Evolutionary conservation across 2,888 invertebrate genomes (phyloP).

Genomic region (Flabesymbios commensalis): DNA sequence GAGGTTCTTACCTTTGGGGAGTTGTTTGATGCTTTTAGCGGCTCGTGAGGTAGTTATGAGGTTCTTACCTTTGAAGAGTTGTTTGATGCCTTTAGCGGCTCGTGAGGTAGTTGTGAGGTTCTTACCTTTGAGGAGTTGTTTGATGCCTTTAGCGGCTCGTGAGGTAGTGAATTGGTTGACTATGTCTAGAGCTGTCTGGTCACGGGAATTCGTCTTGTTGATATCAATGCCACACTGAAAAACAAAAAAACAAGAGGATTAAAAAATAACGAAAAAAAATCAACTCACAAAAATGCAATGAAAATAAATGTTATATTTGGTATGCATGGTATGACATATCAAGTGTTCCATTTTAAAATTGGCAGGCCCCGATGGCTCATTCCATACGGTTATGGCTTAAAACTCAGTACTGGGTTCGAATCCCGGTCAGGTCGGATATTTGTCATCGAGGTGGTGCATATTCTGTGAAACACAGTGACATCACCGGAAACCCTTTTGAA

Average conservation of each 20-base stretch:
- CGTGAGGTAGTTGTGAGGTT: conserved; percentile 59
- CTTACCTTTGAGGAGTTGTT: conserved; percentile 63
- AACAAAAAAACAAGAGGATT: too few relatives aligned
- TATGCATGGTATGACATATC: too few relatives aligned
- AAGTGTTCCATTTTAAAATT: too few relatives aligned
- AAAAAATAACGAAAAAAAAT: background rate
- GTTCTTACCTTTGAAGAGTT: conserved; percentile 62
- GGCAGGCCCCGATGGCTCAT: too few relatives aligned
- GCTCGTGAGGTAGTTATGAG: conserved; percentile 56
- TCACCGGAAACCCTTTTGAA: too few relatives aligned
- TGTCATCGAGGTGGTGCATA: too few relatives aligned
- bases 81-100: conserved; percentile 62
- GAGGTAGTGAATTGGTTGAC: conserved; percentile 62
- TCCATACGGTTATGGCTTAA: too few relatives aligned
- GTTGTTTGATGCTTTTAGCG: conserved; percentile 62
- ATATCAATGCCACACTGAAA: conserved; percentile 63
- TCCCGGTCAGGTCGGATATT: too few relatives aligned
- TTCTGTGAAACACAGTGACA: too few relatives aligned
- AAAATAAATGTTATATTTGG: too few relatives aligned
- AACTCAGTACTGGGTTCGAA: too few relatives aligned
- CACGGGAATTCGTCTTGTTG: conserved; percentile 61
- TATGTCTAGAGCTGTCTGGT: conserved; percentile 63
- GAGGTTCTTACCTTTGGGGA: conserved; percentile 61
- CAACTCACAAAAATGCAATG: background rate
- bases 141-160: conserved; percentile 62